Base-by-base conservation (phyloP, 1,140 invertebrate species). In the Anastatus disparis region DNA sequence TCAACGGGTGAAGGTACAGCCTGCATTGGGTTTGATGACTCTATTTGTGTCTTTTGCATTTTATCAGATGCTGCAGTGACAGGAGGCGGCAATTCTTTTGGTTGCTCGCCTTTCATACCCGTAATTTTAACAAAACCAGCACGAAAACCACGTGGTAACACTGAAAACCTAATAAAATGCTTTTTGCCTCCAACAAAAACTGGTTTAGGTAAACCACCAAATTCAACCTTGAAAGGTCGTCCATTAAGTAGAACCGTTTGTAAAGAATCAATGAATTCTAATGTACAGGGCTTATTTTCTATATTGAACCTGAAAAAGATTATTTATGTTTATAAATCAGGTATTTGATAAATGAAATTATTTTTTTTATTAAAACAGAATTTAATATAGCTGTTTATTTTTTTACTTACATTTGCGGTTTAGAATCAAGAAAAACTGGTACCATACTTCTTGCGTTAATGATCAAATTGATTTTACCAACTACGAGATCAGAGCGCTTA, bases 131-230 rank as follows among this genome's bases (percentile, higher is more conserved):
- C 87, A 64, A 89, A 87, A 0, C 93, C 93, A 1, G 92, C 90
- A 50, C 87, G 87, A 2, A 93, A 86, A 26, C 92, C 91, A 58
- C 91, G 90, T 0, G 96, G 94, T 58, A 97, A 84, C 0, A 93
- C 92, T 0, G 93, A 89, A 72, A 97, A 91, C 35, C 94, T 87
- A 22, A 99, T 89, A 75, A 93, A 96, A 82, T 96, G 93, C 73
- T 93, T 93, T 70, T 91, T 90, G 20, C 91, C 92, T 24, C 91
- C 90, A 27, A 97, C 88, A 58, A 92, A 89, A 61, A 97, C 92
- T 1, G 95, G 92, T 78, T 96, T 95, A 0, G 96, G 96, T 44
- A 97, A 87, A 10, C 96, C 97, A 53, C 96, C 97, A 87, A 97
- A 98, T 71, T 95, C 92, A 2, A 94, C 90, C 79, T 91, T 89